Conservation (phyloP, 2,888 invertebrate species). For the Acrobasis consociella region DNA sequence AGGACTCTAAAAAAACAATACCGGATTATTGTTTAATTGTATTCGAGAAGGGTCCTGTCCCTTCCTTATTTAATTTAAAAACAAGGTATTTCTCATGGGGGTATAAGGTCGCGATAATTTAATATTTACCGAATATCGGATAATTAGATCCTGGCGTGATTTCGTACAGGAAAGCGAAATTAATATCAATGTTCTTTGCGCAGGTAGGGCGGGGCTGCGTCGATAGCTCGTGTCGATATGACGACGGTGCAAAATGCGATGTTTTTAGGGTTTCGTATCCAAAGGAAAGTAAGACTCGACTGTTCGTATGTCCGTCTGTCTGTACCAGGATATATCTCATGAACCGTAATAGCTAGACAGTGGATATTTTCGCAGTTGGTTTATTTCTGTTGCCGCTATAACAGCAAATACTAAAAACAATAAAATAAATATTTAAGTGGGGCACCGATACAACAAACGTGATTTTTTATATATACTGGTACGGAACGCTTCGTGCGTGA, state of each 20-base stretch:
- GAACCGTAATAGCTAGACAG: no score
- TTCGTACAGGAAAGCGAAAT: conserved; percentile 75
- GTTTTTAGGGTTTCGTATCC: no score
- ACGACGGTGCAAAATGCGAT: background rate
- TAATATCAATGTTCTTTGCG: conserved; percentile 81
- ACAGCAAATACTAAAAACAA: no score
- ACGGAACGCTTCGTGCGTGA: no score
- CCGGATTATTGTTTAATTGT: conserved; percentile 9
- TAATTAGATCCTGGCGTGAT: conserved; percentile 81
- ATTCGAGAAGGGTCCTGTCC: conserved; percentile 29
- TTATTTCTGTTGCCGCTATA: no score
- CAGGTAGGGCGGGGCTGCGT: conserved; percentile 45
- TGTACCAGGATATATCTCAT: no score
- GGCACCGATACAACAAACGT: no score
- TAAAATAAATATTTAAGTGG: no score
- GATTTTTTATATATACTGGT: no score
- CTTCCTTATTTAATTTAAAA: conserved; percentile 74
- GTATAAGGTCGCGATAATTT: conserved; percentile 74
- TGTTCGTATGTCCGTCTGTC: no score
- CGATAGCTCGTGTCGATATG: conserved; percentile 34
- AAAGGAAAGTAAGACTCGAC: no score
- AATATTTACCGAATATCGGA: conserved; percentile 74
- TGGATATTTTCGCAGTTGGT: no score
- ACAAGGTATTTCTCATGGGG: conserved; percentile 74
- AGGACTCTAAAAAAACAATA: conserved; percentile 3